Conservation (phyloP, 2,797 vertebrate genomes). For the Lepus townsendii region DNA sequence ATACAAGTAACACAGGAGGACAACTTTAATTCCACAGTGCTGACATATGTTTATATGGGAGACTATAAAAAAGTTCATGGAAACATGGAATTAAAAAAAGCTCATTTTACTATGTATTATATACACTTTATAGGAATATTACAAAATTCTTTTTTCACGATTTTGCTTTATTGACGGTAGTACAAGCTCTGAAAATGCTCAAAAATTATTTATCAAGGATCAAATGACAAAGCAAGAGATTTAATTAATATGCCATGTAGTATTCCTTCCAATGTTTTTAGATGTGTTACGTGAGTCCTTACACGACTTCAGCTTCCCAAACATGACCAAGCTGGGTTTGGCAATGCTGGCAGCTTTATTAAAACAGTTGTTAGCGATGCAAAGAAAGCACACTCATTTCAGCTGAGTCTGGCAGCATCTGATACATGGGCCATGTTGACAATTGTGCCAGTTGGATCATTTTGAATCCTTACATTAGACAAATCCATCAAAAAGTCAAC, state of each 20-base stretch:
- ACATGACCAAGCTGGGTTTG: background rate
- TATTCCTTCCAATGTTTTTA: slow-evolving; percentile 25
- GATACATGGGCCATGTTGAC: slow-evolving; percentile 50
- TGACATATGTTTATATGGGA: background rate
- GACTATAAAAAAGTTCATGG: too few relatives aligned
- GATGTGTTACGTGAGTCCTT: background rate
- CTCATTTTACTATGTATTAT: too few relatives aligned
- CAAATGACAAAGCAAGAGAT: background rate
- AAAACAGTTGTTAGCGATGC: slow-evolving; percentile 42
- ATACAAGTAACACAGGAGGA: background rate
- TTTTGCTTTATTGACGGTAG: background rate
- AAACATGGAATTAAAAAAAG: too few relatives aligned
- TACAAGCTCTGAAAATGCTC: background rate
- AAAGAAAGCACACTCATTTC: background rate
- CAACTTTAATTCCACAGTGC: background rate
- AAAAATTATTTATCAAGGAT: background rate
- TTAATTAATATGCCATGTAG: background rate
- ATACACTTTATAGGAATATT: background rate
- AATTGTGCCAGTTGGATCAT: slow-evolving; percentile 37
- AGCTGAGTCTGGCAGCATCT: slow-evolving; percentile 43
- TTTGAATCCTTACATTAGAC: slow-evolving; percentile 51
- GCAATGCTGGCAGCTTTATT: slow-evolving; percentile 34
- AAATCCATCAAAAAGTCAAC: slow-evolving; percentile 51
- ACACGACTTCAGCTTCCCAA: background rate
- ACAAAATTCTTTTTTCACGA: background rate